Percentiles rank a stretch among this genome's conserved stretches.
These are phyloP conservation scores for Astreopora myriophthalma DNA, from an alignment of 64 coral and sea anemone genomes.

Conservation along the genomic window DNA sequence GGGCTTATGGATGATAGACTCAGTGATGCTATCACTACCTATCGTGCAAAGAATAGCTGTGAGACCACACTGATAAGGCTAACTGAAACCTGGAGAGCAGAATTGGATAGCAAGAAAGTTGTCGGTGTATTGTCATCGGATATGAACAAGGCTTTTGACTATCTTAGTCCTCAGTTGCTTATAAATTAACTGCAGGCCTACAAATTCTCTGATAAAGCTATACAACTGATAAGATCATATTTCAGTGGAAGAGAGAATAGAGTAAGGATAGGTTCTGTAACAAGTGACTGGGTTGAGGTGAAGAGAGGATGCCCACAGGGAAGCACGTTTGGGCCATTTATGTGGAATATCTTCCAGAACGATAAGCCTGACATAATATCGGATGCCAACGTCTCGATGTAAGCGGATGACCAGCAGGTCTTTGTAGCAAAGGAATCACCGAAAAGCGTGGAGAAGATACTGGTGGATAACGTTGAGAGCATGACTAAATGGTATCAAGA, in stretches of 20 bases:
- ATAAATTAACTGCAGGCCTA: conserved; percentile 51
- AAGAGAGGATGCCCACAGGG: conserved; percentile 45
- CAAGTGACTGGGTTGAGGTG: not conserved
- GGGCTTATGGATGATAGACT: not conserved
- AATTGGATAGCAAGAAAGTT: conserved; percentile 49
- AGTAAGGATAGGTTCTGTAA: conserved; percentile 35
- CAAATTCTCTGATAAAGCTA: conserved; percentile 14
- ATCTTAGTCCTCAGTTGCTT: conserved; percentile 31
- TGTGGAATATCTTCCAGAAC: conserved; percentile 7
- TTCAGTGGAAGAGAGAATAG: conserved; percentile 10
- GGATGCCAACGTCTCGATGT: not conserved
- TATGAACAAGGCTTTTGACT: conserved; percentile 44
- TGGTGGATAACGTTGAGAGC: not conserved
- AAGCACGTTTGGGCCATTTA: not conserved
- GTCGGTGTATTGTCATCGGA: not conserved
- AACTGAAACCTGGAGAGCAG: conserved; percentile 53
- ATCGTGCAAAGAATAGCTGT: not conserved
- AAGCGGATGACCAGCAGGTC: not conserved
- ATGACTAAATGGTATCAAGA: conserved; percentile 22
- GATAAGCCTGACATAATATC: conserved; percentile 2
- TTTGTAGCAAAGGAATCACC: conserved; percentile 1
- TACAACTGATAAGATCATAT: conserved; percentile 57
- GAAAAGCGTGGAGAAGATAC: conserved; percentile 6
- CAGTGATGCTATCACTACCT: not conserved
- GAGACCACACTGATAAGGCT: conserved; percentile 51